phyloP scores from a whole-genome alignment of 2,888 invertebrate species.

The Brassicogethes aeneus region DNA sequence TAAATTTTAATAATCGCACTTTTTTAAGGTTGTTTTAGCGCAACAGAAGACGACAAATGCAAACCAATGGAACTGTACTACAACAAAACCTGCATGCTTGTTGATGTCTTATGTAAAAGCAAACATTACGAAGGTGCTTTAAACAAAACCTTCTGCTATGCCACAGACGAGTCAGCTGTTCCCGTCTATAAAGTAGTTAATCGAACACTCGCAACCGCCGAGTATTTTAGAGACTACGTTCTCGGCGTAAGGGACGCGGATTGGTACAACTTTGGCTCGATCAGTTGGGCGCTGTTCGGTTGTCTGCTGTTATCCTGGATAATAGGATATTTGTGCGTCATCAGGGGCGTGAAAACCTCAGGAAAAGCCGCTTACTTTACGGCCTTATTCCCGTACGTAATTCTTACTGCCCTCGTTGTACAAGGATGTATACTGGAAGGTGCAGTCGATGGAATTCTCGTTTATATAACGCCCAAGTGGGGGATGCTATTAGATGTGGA shows the following conservation, averaged over 20 bases:
- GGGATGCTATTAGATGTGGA: slow-evolving; percentile 51
- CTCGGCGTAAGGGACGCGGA: slow-evolving; percentile 63
- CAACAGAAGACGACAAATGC: slow-evolving; percentile 50
- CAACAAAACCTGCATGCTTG: slow-evolving; percentile 43
- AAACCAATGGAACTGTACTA: slow-evolving; percentile 46
- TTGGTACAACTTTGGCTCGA: slow-evolving; percentile 64
- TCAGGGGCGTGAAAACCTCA: slow-evolving; percentile 81
- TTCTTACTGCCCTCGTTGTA: slow-evolving; percentile 54
- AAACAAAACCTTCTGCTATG: slow-evolving; percentile 45
- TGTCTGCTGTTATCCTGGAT: slow-evolving; percentile 73
- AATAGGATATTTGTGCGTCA: slow-evolving; percentile 77
- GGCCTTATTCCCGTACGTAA: slow-evolving; percentile 62
- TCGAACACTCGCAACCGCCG: slow-evolving; percentile 46
- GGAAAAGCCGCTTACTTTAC: slow-evolving; percentile 76
- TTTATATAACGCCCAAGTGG: slow-evolving; percentile 69
- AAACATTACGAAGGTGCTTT: slow-evolving; percentile 36
- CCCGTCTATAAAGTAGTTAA: slow-evolving; percentile 47
- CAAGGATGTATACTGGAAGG: slow-evolving; percentile 52
- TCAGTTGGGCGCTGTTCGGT: slow-evolving; percentile 76
- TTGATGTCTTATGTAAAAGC: slow-evolving; percentile 44
- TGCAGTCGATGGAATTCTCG: slow-evolving; percentile 59
- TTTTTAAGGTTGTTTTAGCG: slow-evolving; percentile 59
- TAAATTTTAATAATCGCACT: too few species aligned
- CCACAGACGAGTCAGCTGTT: slow-evolving; percentile 20
- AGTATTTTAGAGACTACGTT: slow-evolving; percentile 60